Conservation (phyloP, 2,113 vertebrate species). For the Tachuris rubrigastra region DNA sequence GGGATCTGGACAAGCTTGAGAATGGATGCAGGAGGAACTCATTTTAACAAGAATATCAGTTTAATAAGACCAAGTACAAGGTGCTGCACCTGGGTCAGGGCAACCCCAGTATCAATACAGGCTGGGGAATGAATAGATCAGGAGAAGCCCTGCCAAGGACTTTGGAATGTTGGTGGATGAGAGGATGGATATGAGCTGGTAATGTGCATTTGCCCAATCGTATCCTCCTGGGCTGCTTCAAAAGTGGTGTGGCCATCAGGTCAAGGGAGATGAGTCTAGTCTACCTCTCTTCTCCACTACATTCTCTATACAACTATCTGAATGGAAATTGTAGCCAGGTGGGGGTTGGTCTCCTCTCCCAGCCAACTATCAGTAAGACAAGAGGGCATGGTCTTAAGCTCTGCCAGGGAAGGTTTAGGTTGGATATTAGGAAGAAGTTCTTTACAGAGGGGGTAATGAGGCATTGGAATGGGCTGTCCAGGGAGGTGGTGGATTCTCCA, state of each 20-base stretch:
- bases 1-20: not conserved
- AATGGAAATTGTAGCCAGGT: too few relatives aligned
- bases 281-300: not conserved
- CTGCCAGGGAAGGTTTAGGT: too few relatives aligned
- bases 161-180: not conserved
- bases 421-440: too few relatives aligned
- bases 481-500: too few relatives aligned
- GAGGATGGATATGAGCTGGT: not conserved
- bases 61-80: not conserved
- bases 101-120: not conserved
- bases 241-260: not conserved
- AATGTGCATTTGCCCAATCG: not conserved
- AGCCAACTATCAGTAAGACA: too few relatives aligned
- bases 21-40: too few relatives aligned
- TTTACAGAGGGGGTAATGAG: too few relatives aligned
- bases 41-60: not conserved
- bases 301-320: too few relatives aligned
- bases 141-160: accelerated
- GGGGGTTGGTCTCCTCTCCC: too few relatives aligned
- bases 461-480: too few relatives aligned
- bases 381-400: too few relatives aligned
- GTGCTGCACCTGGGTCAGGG: not conserved
- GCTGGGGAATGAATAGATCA: not conserved
- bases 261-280: not conserved
- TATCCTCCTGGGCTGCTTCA: not conserved